Evolutionary conservation across 2,113 vertebrate species (phyloP), one percentile per base, ranked within the genome.

Genomic region (Carollia perspicillata): DNA sequence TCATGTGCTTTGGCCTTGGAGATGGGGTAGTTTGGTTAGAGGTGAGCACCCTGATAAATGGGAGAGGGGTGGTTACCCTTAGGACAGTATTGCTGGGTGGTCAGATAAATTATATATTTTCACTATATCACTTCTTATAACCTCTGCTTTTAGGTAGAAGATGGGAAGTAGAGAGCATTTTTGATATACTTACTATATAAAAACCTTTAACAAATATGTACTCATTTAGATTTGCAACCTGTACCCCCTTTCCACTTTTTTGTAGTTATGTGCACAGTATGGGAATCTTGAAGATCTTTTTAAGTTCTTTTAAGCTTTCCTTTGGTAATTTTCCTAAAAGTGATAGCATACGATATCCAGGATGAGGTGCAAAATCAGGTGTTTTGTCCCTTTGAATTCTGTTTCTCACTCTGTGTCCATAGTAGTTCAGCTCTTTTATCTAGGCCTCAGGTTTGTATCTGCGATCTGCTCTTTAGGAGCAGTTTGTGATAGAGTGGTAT

Each of bases 261-360:
- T 81, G 17, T 42, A 78, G 18, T 35, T 94, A 4, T 65, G 33
- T 94, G 26, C 20, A 68, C 22, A 74, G 11, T 74, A 63, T 30
- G 60, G 30, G 42, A 84, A 80, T 88, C 12, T 42, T 93, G 40
- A 90, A 69, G 28, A 63, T 87, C 23, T 92, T 86, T 89, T 84
- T 37, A 86, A 79, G 4, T 68, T 83, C 33, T 88, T 90, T 55
- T 22, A 83, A 44, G 47, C 4, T 93, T 95, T 84, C 23, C 33
- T 81, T 96, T 87, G 74, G 10, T 87, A 37, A 81, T 81, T 84
- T 37, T 80, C 55, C 20, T 94, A 18, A 71, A 91, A 80, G 51
- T 79, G 35, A 23, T 72, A 6, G 6, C 28, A 44, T 89, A 26
- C 44, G 49, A 51, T 86, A 79, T 26, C 20, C 1, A 89, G 23